Percentiles rank a stretch among this genome's conserved stretches.
Evolutionary conservation across 1,140 invertebrate species (phyloP).

Genomic region (Lineus longissimus): DNA sequence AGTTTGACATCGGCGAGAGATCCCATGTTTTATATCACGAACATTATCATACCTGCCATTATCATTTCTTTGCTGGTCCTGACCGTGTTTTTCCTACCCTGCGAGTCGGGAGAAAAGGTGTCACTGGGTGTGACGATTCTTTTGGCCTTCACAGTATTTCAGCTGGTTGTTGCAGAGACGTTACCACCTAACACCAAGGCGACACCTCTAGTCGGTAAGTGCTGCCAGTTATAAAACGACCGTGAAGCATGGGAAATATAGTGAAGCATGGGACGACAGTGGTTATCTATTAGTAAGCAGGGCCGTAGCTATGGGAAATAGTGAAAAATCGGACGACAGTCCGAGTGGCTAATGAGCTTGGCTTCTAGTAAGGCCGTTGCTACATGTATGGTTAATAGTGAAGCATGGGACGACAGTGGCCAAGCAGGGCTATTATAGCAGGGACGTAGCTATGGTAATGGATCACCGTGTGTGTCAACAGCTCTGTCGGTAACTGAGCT

Average conservation of each 20-base stretch:
- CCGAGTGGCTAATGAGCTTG: no score
- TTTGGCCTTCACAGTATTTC: conserved; percentile 23
- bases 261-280: background rate
- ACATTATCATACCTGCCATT: conserved; percentile 62
- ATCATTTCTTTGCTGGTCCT: conserved; percentile 60
- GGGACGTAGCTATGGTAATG: no score
- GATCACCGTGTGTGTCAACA: no score
- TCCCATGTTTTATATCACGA: conserved; percentile 56
- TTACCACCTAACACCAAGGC: conserved; percentile 2
- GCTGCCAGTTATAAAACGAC: no score
- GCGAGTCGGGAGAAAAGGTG: conserved; percentile 25
- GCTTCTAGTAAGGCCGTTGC: no score
- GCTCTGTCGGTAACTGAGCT: no score
- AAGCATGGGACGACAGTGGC: no score
- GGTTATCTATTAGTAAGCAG: background rate
- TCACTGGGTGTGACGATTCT: conserved; percentile 22
- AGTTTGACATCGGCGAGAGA: background rate
- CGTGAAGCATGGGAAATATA: no score
- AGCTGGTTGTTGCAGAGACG: conserved; percentile 4
- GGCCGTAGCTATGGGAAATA: no score
- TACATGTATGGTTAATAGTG: no score
- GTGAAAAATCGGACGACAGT: no score
- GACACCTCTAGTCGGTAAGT: background rate
- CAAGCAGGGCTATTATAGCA: no score
- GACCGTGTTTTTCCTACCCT: conserved; percentile 60